Percentiles rank a stretch among this genome's conserved stretches.
These are phyloP conservation scores for Apis dorsata DNA, from an alignment of 1,140 invertebrate genomes.

Conservation along the genomic window DNA sequence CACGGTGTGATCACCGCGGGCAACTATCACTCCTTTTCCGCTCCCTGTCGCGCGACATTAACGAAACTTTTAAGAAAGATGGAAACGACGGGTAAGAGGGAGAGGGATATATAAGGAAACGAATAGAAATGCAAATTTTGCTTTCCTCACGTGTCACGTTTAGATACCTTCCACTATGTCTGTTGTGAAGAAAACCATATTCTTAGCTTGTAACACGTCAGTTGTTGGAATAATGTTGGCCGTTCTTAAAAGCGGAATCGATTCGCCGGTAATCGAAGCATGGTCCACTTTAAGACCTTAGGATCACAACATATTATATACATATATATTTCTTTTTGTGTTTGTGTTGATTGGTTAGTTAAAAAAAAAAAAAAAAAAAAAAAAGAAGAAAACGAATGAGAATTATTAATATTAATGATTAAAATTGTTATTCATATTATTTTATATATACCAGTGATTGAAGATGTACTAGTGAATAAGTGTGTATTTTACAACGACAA, in stretches of 20 bases:
- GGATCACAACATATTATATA: background rate
- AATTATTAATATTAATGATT: no score
- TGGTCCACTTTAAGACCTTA: conserved; percentile 93
- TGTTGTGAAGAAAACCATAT: conserved; percentile 97
- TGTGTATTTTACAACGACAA: no score
- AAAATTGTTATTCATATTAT: no score
- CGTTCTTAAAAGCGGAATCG: conserved; percentile 94
- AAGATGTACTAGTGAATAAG: no score
- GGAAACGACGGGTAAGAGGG: background rate
- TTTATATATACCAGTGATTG: no score
- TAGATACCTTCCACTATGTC: conserved; percentile 93
- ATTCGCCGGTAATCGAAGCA: conserved; percentile 96
- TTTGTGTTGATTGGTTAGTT: no score
- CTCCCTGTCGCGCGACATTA: conserved; percentile 81
- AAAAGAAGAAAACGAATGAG: no score
- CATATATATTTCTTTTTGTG: background rate
- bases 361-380: no score
- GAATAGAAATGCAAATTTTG: no score
- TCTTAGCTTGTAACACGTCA: conserved; percentile 97
- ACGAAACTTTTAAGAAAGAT: background rate
- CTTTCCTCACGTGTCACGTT: no score
- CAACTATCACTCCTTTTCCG: conserved; percentile 96
- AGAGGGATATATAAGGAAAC: background rate
- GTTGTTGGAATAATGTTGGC: conserved; percentile 93
- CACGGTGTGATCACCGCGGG: conserved; percentile 97